phyloP scores from a whole-genome alignment of 2,113 vertebrate genomes.

The Megalops atlanticus region DNA sequence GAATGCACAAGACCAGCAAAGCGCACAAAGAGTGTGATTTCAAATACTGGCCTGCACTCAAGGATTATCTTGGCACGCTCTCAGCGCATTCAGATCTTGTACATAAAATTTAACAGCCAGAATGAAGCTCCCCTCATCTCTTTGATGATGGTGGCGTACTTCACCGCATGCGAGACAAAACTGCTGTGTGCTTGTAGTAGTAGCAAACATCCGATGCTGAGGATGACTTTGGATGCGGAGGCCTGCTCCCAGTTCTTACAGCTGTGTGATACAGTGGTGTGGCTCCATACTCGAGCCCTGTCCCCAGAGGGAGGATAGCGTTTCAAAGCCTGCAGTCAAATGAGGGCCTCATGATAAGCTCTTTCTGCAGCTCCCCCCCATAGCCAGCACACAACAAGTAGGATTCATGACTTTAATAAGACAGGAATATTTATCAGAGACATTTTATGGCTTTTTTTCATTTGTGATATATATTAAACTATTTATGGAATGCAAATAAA shows the following conservation, averaged over 20 bases:
- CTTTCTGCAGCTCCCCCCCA: not conserved
- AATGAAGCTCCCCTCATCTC: too few relatives aligned
- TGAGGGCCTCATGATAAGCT: not conserved
- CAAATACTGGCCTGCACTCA: not conserved
- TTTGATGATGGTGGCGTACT: too few relatives aligned
- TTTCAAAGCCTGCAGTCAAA: slow-evolving; percentile 9
- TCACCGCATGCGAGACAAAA: too few relatives aligned
- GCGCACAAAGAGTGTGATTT: not conserved
- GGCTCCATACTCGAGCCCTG: not conserved
- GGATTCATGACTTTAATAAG: not conserved
- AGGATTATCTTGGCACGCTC: not conserved
- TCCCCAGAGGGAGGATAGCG: not conserved
- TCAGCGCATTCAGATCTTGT: not conserved
- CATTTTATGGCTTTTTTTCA: not conserved
- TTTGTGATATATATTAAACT: not conserved
- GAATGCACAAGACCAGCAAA: not conserved
- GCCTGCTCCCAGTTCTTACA: too few relatives aligned
- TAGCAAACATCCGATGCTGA: too few relatives aligned
- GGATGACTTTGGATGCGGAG: not conserved
- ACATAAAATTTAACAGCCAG: too few relatives aligned
- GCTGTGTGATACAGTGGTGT: not conserved
- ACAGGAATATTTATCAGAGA: not conserved
- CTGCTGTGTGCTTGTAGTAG: too few relatives aligned
- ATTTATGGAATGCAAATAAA: not conserved
- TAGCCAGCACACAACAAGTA: not conserved